Base-by-base conservation (phyloP, 2,113 vertebrate species). In the Tringa solitaria region DNA sequence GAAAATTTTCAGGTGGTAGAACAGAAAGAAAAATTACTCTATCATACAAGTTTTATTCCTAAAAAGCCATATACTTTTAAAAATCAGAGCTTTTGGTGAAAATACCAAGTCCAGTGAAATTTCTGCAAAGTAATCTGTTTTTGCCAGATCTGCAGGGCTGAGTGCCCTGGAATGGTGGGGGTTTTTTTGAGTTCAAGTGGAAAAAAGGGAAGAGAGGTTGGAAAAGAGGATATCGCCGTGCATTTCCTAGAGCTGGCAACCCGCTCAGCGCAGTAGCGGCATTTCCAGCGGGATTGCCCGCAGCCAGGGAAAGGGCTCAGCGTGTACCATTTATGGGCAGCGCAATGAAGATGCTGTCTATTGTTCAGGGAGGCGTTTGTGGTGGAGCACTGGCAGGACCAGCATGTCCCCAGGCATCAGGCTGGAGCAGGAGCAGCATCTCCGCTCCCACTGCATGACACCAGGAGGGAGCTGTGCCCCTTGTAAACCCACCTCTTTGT, bases 231-330 rank as follows among this genome's bases (percentile, higher is more conserved):
- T 10, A 18, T 53, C n/a, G 24, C 21, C 3, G 1, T 17, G 56
- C 30, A 14, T 79, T 85, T 78, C 70, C 60, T 30, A 27, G 24
- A 61, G 56, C 51, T 53, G 8, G 13, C 54, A 28, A 6, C 13
- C 16, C 10, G 3, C 30, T 41, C 22, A 26, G 41, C 0, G 0
- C 30, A 60, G 51, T 1, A 56, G 39, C 4, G 0, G 1, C 2
- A 5, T 67, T 76, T 35, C 53, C 67, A 21, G 28, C 4, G 8
- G 43, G 21, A 13, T 18, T 35, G 22, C 5, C 51, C 22, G 26
- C 26, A 67, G 84, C 33, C 78, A 69, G 64, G 60, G n/a, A 57
- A 59, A 9, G 11, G 28, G n/a, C 59, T 73, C 50, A 12, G 82
- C 41, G 8, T 8, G 60, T 21, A 54, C 30, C 14, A 7, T 45